Evolutionary conservation across 2,797 vertebrate species (phyloP), one percentile per base, ranked within the genome.

Genomic region (Furcifer pardalis): DNA sequence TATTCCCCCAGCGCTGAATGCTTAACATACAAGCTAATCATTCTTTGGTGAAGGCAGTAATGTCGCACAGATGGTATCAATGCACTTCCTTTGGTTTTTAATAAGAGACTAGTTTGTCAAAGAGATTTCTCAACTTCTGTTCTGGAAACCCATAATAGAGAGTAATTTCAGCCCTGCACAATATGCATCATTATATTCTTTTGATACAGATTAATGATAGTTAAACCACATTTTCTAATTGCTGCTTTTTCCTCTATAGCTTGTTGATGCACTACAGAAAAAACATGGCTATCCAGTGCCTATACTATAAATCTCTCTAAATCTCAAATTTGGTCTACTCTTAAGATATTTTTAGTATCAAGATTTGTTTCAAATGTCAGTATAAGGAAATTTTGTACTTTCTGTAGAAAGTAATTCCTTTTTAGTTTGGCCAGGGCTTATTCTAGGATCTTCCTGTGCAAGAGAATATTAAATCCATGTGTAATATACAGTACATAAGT

Each of bases 201-300:
- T 96, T 97, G 95, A 96, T 96, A 94, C 93, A 94, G 95, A 96
- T 96, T 96, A 96, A 96, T 96, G 95, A 94, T 89, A 90, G 94
- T 89, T 89, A 94, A 95, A 92, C 93, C 89, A 89, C 92, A 73
- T 94, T 95, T 94, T 93, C 91, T 95, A 94, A 96, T 95, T 96
- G 91, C 90, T 91, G 90, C 44, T 90, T 92, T n/a, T 86, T 21
- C 12, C 77, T 90, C 85, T 85, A 30, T 87, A 80, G 86, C 84
- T 92, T 92, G 78, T 94, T 94, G 84, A 44, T 93, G 90, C 83
- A 62, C 84, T 91, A 69, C 60, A 89, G 69, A 87, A 89, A 82
- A 90, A 89, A 89, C 74, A 87, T 90, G 82, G 79, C 87, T 77
- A 69, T 52, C 42, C 65, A 88, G 68, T 78, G 86, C 59, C 90